Conservation (phyloP, 2,888 invertebrate genomes). For the Sepiola atlantica region DNA sequence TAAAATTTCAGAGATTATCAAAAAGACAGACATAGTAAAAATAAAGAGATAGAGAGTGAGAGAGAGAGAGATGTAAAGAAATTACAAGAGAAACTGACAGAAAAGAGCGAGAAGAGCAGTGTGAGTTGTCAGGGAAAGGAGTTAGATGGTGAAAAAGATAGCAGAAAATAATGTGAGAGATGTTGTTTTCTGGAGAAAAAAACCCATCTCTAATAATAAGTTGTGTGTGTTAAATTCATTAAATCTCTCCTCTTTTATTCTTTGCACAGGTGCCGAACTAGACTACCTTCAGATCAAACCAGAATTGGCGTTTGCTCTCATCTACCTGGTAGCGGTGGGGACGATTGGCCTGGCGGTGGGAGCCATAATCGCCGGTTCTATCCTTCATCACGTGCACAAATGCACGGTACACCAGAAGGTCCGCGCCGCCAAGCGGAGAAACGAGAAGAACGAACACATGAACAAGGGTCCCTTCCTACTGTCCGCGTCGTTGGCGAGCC, state of each 20-base stretch:
- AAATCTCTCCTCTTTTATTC: not conserved
- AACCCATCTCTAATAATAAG: too few relatives aligned
- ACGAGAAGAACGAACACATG: slow-evolving; percentile 33
- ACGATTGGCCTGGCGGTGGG: not conserved
- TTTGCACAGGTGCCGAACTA: not conserved
- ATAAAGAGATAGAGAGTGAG: too few relatives aligned
- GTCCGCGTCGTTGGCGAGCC: not conserved
- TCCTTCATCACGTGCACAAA: slow-evolving; percentile 37
- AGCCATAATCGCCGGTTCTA: not conserved
- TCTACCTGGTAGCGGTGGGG: not conserved
- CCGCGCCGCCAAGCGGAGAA: not conserved
- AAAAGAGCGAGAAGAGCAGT: too few relatives aligned
- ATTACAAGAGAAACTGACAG: too few relatives aligned
- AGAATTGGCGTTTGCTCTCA: not conserved
- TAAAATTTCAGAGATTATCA: too few relatives aligned
- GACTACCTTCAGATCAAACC: not conserved
- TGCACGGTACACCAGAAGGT: not conserved
- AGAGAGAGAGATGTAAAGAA: too few relatives aligned
- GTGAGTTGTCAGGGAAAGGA: too few relatives aligned
- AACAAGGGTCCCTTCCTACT: not conserved
- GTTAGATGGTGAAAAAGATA: not conserved
- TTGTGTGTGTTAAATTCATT: not conserved
- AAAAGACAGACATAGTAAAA: too few relatives aligned
- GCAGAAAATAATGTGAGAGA: too few relatives aligned
- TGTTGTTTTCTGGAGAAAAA: too few relatives aligned